Conservation (phyloP, 2,113 vertebrate genomes). For the Taxidea taxus region DNA sequence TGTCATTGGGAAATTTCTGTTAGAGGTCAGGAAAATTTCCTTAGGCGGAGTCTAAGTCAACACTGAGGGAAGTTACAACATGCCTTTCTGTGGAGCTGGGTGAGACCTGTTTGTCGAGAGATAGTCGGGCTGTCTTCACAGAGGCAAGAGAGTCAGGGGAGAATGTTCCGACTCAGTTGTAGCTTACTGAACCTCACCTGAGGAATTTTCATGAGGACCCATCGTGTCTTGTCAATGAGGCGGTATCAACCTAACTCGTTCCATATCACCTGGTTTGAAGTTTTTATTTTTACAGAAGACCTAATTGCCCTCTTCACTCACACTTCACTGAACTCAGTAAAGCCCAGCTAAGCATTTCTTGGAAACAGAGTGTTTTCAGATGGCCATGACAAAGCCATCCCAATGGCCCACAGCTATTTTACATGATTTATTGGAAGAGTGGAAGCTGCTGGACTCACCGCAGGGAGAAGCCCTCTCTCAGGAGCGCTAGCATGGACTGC, state of each 20-base stretch:
- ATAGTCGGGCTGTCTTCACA: not conserved
- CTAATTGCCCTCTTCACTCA: slow-evolving; percentile 45
- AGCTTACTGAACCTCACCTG: not conserved
- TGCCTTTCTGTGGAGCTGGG: not conserved
- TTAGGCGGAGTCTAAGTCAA: not conserved
- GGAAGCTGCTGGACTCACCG: not conserved
- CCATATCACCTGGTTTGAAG: not conserved
- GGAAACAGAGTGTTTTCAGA: slow-evolving; percentile 64
- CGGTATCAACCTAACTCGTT: not conserved
- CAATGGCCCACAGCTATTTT: not conserved
- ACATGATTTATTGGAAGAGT: not conserved
- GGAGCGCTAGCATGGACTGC: not conserved
- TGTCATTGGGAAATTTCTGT: not conserved
- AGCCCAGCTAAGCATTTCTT: slow-evolving; percentile 65
- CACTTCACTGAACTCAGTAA: slow-evolving; percentile 49
- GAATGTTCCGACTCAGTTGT: not conserved
- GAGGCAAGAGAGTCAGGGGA: not conserved
- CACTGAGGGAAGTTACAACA: not conserved
- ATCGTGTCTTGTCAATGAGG: not conserved
- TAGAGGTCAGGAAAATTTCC: not conserved
- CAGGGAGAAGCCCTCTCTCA: not conserved
- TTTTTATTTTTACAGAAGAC: slow-evolving; percentile 50
- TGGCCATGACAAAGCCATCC: slow-evolving; percentile 9
- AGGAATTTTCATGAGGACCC: not conserved
- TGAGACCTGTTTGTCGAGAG: not conserved